Evolutionary conservation across 2,888 invertebrate species (phyloP).

Genomic region (Girardia tigrina): DNA sequence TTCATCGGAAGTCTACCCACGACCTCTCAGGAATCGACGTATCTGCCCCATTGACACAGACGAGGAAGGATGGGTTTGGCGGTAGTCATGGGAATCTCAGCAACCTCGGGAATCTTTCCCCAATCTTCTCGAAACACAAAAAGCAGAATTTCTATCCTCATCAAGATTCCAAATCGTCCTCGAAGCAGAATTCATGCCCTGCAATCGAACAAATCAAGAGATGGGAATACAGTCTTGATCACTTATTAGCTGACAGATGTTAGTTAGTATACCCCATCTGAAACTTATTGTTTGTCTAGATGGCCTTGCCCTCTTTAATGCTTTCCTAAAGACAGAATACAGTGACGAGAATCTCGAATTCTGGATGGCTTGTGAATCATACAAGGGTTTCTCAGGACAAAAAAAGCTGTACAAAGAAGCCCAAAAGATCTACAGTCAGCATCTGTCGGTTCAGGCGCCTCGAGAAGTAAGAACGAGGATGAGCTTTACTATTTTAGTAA

Average conservation of each 20-base stretch:
- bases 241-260: neutral
- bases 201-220: neutral
- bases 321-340: conserved; percentile 54
- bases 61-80: neutral
- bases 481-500: too few relatives aligned
- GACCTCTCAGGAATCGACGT: neutral
- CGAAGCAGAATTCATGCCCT: neutral
- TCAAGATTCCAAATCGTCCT: neutral
- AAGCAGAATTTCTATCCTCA: neutral
- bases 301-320: conserved; percentile 53
- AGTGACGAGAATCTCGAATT: conserved; percentile 56
- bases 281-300: conserved; percentile 45
- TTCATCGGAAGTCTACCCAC: neutral
- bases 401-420: conserved; percentile 50
- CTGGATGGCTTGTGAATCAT: conserved; percentile 55
- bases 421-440: conserved; percentile 53
- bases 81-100: neutral
- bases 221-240: conserved; percentile 4
- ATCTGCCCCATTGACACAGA: neutral
- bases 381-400: conserved; percentile 43
- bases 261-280: neutral
- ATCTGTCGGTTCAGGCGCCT: conserved; percentile 53
- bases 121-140: neutral
- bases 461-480: conserved; percentile 50
- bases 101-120: neutral